Evolutionary conservation across 64 coral and sea anemone species (phyloP).

Genomic region (Stylophora pistillata): DNA sequence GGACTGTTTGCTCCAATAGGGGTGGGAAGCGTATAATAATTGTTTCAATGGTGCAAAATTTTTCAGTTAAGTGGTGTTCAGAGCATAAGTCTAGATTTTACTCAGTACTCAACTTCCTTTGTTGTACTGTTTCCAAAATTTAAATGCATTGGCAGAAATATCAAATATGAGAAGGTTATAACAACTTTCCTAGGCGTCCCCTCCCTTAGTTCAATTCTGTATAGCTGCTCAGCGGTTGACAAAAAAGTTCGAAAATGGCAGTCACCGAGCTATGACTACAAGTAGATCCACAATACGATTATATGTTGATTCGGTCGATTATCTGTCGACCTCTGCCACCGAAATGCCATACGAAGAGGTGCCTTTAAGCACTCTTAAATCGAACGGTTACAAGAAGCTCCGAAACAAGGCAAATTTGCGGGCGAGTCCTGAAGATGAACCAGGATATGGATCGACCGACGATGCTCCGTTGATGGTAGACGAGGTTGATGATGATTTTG

Average conservation of each 20-base stretch:
- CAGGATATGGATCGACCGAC: slow-evolving; percentile 32
- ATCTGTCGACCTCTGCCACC: slow-evolving; percentile 22
- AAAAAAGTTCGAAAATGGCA: slow-evolving; percentile 11
- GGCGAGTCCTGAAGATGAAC: slow-evolving; percentile 35
- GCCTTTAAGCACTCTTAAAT: slow-evolving; percentile 20
- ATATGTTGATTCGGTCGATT: slow-evolving; percentile 39
- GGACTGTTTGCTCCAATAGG: too few relatives aligned
- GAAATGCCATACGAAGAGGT: slow-evolving; percentile 64
- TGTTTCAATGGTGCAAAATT: too few relatives aligned
- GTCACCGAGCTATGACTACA: slow-evolving; percentile 1
- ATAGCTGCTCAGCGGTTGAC: slow-evolving; percentile 2
- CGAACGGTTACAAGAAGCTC: slow-evolving; percentile 37
- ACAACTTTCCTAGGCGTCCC: neutral
- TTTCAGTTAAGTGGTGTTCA: too few relatives aligned
- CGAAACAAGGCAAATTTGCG: slow-evolving; percentile 35
- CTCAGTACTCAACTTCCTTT: too few relatives aligned
- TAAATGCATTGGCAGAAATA: too few relatives aligned
- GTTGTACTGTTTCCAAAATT: too few relatives aligned
- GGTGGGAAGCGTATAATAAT: too few relatives aligned
- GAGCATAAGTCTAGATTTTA: too few relatives aligned
- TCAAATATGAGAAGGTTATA: neutral
- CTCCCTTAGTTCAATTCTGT: neutral
- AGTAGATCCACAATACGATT: slow-evolving; percentile 13
- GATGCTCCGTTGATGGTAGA: slow-evolving; percentile 58
- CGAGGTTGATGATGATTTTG: slow-evolving; percentile 58